These are phyloP conservation scores for Gymnodraco acuticeps DNA, from an alignment of 2,797 vertebrate species.

Conservation along the genomic window DNA sequence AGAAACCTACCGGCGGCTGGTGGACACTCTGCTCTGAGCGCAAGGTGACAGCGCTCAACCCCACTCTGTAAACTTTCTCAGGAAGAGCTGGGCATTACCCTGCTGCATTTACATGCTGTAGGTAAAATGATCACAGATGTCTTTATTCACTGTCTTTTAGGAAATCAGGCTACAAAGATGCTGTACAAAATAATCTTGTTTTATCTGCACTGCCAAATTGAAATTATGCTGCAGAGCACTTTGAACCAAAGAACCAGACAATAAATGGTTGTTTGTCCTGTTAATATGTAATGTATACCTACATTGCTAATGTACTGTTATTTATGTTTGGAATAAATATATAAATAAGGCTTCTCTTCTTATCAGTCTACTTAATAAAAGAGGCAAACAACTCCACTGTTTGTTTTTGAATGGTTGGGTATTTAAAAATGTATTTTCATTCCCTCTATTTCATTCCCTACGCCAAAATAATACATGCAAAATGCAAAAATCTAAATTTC, in stretches of 20 bases:
- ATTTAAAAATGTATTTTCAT: conserved; percentile 19
- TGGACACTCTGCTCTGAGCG: conserved; percentile 75
- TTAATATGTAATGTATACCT: conserved; percentile 45
- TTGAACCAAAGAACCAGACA: conserved; percentile 46
- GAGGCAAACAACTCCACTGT: not conserved
- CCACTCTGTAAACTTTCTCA: conserved; percentile 44
- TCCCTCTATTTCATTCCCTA: not conserved
- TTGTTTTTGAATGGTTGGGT: conserved; percentile 19
- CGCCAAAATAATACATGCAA: not conserved
- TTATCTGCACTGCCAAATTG: conserved; percentile 36
- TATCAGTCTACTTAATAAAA: conserved; percentile 28
- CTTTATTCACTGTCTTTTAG: conserved; percentile 9
- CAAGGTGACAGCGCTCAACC: conserved; percentile 4
- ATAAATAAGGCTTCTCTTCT: conserved; percentile 9
- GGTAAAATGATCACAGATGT: conserved; percentile 13
- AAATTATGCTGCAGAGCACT: conserved; percentile 42
- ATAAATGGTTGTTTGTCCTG: conserved; percentile 9
- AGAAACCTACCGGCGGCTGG: conserved; percentile 87
- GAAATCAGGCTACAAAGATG: not conserved
- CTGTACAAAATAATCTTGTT: conserved; percentile 25
- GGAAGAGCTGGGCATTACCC: conserved; percentile 35
- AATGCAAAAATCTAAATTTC: conserved; percentile 3
- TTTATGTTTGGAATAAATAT: conserved; percentile 36
- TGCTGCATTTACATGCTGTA: not conserved
- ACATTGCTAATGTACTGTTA: conserved; percentile 28